These are phyloP conservation scores for Drosophila atroscutellata DNA, from an alignment of 2,888 invertebrate species.

Conservation along the genomic window DNA sequence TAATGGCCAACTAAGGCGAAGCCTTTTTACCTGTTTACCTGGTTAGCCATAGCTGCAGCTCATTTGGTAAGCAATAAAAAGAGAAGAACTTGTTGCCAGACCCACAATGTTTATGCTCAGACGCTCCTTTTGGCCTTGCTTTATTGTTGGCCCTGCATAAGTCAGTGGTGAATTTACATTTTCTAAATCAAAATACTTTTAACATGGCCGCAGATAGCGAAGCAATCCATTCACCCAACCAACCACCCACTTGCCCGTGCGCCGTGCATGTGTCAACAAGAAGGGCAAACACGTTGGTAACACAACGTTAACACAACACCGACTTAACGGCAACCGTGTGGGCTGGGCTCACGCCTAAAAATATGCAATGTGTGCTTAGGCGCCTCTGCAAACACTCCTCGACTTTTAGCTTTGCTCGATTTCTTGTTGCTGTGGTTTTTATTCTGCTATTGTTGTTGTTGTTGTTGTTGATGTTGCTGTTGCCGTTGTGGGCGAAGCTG, in stretches of 20 bases:
- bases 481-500: slow-evolving; percentile 41
- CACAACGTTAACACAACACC: slow-evolving; percentile 47
- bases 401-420: slow-evolving; percentile 17
- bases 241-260: slow-evolving; percentile 14
- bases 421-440: slow-evolving; percentile 23
- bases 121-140: slow-evolving; percentile 26
- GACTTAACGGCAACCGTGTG: slow-evolving; percentile 43
- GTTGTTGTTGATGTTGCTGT: slow-evolving; percentile 34
- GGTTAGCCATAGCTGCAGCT: slow-evolving; percentile 42
- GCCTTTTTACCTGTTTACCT: slow-evolving; percentile 7
- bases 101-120: slow-evolving; percentile 60
- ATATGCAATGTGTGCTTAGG: slow-evolving; percentile 75
- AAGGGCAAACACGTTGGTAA: slow-evolving; percentile 41
- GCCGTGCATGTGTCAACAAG: slow-evolving; percentile 62
- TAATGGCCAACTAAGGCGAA: slow-evolving; percentile 55
- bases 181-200: slow-evolving; percentile 77
- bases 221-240: slow-evolving; percentile 20
- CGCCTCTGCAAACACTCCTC: slow-evolving; percentile 52
- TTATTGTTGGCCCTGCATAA: slow-evolving; percentile 56
- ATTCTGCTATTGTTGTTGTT: slow-evolving; percentile 17
- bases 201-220: slow-evolving; percentile 39
- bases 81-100: slow-evolving; percentile 60
- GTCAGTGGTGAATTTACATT: slow-evolving; percentile 69
- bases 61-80: slow-evolving; percentile 78
- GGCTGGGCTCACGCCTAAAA: slow-evolving; percentile 49